Conservation (phyloP, 2,888 invertebrate genomes). For the Clanis bilineata region DNA sequence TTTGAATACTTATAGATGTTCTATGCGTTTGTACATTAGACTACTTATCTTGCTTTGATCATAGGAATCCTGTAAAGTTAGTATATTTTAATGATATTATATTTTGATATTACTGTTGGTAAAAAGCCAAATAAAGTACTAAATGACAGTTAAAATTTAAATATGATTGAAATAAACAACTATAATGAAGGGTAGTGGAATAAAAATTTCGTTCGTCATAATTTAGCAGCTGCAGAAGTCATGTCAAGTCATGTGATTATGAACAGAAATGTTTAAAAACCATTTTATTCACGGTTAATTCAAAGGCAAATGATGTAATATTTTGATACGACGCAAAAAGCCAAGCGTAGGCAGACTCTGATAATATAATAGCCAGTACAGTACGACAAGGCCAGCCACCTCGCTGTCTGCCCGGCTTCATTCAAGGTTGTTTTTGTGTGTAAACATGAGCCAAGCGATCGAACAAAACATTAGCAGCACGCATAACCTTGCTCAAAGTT, state of each 20-base stretch:
- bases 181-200: too few species aligned
- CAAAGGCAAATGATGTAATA: background rate
- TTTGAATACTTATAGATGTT: background rate
- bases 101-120: too few species aligned
- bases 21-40: background rate
- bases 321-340: constrained; percentile 37
- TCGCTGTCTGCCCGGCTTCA: constrained; percentile 38
- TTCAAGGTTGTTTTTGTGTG: constrained; percentile 78
- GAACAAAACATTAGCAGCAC: background rate
- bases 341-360: constrained; percentile 25
- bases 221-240: background rate
- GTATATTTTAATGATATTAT: too few species aligned
- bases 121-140: too few species aligned
- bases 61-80: too few species aligned
- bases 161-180: too few species aligned
- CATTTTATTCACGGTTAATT: background rate
- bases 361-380: constrained; percentile 35
- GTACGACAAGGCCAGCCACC: constrained; percentile 53
- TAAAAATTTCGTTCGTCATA: too few species aligned
- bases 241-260: too few species aligned
- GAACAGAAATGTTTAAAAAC: too few species aligned
- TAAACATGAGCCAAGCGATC: constrained; percentile 53
- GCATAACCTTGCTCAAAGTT: constrained; percentile 14
- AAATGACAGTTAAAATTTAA: too few species aligned
- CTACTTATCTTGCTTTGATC: too few species aligned